phyloP scores from a whole-genome alignment of 2,888 invertebrate species.

The Osmoderma eremita region DNA sequence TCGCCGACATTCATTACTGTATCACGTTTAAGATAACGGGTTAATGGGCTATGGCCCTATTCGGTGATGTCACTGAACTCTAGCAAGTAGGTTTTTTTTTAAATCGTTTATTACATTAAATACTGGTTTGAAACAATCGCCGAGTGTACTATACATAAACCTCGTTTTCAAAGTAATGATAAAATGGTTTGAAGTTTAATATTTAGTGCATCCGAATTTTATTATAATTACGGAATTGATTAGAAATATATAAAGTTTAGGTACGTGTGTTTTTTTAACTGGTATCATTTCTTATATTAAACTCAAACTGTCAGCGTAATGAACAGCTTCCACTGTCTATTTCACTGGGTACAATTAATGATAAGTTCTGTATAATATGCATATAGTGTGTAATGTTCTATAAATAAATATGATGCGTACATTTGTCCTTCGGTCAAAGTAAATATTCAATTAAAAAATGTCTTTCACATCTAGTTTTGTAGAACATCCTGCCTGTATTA shows the following conservation, averaged over 20 bases:
- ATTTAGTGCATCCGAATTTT: too few species aligned
- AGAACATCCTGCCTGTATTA: conserved; percentile 4
- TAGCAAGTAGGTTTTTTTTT: conserved; percentile 10
- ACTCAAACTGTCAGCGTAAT: conserved; percentile 7
- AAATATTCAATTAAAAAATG: conserved; percentile 32
- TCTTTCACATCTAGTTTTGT: conserved; percentile 16
- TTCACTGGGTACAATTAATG: conserved; percentile 37
- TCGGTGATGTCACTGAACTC: conserved; percentile 41
- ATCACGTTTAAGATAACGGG: conserved; percentile 34
- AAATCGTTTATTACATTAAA: conserved; percentile 24
- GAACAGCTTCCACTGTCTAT: conserved; percentile 34
- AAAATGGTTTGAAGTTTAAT: too few species aligned
- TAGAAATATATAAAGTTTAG: too few species aligned
- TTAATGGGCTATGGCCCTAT: conserved; percentile 42
- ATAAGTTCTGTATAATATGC: conserved; percentile 20
- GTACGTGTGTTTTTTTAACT: too few species aligned
- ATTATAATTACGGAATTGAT: too few species aligned
- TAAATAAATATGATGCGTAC: conserved; percentile 41
- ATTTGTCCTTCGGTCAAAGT: conserved; percentile 35
- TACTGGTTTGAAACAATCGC: conserved; percentile 1
- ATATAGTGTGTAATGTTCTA: conserved; percentile 38
- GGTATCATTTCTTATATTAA: conserved; percentile 3
- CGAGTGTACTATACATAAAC: too few species aligned
- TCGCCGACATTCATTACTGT: background rate
- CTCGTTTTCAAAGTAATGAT: too few species aligned